Percentiles rank a stretch among this genome's conserved stretches.
Conservation (phyloP, 2,113 vertebrate species). For the Phaethornis superciliosus region DNA sequence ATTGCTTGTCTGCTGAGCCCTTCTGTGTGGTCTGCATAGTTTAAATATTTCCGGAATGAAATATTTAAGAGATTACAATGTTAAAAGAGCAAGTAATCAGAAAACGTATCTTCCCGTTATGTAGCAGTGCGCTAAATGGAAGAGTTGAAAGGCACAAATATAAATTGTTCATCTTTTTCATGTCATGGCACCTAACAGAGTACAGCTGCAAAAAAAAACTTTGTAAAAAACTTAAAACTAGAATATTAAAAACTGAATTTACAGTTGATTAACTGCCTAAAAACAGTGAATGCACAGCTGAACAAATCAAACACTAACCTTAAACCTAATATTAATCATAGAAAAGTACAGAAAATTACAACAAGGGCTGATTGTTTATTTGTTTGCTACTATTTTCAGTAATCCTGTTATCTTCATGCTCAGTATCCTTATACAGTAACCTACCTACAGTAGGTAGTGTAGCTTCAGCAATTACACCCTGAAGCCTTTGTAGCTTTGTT, state of each 20-base stretch:
- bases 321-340: background rate
- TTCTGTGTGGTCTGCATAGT: constrained; percentile 56
- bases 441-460: background rate
- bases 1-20: background rate
- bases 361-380: background rate
- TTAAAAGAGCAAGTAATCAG: constrained; percentile 23
- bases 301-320: background rate
- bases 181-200: background rate
- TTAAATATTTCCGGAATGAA: constrained; percentile 27
- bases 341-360: background rate
- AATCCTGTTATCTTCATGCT: background rate
- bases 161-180: background rate
- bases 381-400: background rate
- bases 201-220: background rate
- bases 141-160: background rate
- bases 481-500: background rate
- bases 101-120: background rate
- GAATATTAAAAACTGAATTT: background rate
- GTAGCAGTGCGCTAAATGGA: background rate
- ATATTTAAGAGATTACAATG: background rate
- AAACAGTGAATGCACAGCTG: background rate
- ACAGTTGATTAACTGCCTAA: background rate
- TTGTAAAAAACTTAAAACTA: background rate
- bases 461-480: background rate
- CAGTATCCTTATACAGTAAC: background rate